These are phyloP conservation scores for Laticauda laticaudata DNA, from an alignment of 2,113 vertebrate genomes.

Conservation along the genomic window DNA sequence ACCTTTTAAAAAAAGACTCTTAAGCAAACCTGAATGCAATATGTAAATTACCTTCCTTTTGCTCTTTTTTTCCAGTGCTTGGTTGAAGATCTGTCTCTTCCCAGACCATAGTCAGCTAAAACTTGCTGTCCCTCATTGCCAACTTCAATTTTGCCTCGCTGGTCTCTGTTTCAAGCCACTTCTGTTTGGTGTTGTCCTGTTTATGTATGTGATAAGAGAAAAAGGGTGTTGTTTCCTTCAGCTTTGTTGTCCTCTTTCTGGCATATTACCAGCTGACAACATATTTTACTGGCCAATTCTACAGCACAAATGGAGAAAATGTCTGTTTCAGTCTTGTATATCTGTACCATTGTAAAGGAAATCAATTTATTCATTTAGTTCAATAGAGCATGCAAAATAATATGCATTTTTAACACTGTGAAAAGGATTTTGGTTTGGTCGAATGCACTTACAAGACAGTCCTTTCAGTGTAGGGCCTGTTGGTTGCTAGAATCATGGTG, in stretches of 20 bases:
- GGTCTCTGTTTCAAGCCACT: not conserved
- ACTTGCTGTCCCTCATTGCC: not conserved
- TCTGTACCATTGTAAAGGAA: not conserved
- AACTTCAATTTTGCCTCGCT: not conserved
- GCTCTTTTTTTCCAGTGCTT: not conserved
- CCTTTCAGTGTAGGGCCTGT: not conserved
- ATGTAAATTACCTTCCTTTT: not conserved
- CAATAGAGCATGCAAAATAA: not conserved
- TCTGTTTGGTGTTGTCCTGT: not conserved
- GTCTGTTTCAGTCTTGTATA: not conserved
- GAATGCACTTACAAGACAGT: not conserved
- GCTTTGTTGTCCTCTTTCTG: not conserved
- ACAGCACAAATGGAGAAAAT: not conserved
- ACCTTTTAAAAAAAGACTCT: not conserved
- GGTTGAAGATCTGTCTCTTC: not conserved
- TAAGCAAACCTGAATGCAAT: not conserved
- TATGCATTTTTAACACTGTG: not conserved
- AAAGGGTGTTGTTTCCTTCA: not conserved
- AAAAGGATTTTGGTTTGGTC: not conserved
- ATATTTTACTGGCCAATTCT: not conserved
- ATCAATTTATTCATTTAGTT: not conserved
- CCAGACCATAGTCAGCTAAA: not conserved
- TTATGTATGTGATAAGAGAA: not conserved
- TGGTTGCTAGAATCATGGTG: not conserved
- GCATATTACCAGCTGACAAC: not conserved